A percentile compares a stretch with the other conserved stretches of the same genome.
These are phyloP conservation scores for Melospiza melodia DNA, from an alignment of 2,113 vertebrate species.

Conservation along the genomic window DNA sequence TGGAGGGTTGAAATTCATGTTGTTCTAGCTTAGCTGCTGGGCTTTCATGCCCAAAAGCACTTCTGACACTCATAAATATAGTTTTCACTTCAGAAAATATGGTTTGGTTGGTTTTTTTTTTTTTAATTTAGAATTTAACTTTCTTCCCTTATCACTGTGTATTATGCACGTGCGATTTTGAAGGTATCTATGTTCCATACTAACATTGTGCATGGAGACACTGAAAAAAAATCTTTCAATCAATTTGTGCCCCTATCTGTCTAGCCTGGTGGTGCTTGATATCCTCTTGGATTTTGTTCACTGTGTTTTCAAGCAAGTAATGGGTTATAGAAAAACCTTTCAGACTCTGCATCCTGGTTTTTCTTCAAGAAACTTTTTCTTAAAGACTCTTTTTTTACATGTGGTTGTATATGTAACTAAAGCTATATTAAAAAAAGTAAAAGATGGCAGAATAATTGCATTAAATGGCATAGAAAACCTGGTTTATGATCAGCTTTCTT, in stretches of 20 bases:
- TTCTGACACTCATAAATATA: not conserved
- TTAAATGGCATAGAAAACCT: not conserved
- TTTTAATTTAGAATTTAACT: not conserved
- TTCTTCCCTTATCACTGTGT: not conserved
- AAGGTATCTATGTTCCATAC: not conserved
- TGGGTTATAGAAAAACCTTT: not conserved
- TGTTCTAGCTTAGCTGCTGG: not conserved
- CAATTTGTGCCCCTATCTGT: not conserved
- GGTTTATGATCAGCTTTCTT: not conserved
- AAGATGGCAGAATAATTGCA: not conserved
- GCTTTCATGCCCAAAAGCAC: not conserved
- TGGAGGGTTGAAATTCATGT: not conserved
- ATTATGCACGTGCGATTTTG: not conserved
- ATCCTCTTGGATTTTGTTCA: not conserved
- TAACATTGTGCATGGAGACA: rapidly evolving
- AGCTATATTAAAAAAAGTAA: not conserved
- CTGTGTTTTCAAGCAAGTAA: not conserved
- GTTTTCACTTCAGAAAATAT: not conserved
- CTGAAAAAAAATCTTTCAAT: not conserved
- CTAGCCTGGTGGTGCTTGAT: not conserved
- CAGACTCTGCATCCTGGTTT: not conserved
- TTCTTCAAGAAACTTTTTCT: not conserved
- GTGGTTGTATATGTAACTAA: not conserved
- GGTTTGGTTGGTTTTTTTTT: too few relatives aligned
- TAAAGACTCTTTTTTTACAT: rapidly evolving